Base-by-base conservation (phyloP, 2,113 vertebrate genomes). In the Cisticola juncidis region DNA sequence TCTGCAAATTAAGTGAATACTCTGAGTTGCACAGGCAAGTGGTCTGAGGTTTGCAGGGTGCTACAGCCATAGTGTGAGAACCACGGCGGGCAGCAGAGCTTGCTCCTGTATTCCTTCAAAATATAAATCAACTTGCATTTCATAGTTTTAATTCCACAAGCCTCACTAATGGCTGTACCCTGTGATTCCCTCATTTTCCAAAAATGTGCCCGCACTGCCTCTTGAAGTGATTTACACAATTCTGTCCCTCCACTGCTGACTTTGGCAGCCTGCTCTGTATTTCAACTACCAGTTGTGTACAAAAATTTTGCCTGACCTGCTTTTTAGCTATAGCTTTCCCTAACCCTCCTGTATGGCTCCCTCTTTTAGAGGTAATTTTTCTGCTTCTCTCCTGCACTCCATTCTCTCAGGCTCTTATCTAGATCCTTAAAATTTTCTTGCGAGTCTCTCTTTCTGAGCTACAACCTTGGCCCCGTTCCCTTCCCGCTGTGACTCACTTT, bases 401-500 rank as follows among this genome's bases (percentile, higher is more conserved):
- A 14, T 54, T 82, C 65, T 92, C 89, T 94, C 62, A 64, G 74
- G 70, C 68, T 91, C 91, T 96, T 84, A 95, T 89, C 96, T 91
- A 51, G 87, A 90, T 88, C 94, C 94, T 88, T 81, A 96, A 92
- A 68, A 91, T 86, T 83, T 82, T 86, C 56, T 65, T 88, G 62
- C 90, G 90, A 82, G 84, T 95, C 84, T 96, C 73, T 57, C 87
- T 90, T 87, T 95, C 90, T 72, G 50, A 94, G 72, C 92, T 94
- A 57, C 81, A 96, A 62, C 85, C 94, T 94, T 98, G 97, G 97
- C 97, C 95, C 19, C 0, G 6, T 96, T 94, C 85, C 88, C 81
- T 97, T 66, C 71, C 76, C 0, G 29, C 96, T 97, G 84, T 97
- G 98, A 98, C 90, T 98, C 97, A 98, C 82, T 98, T 96, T 98